Conservation (phyloP, 2,888 invertebrate species). For the Aphodius sticticus region DNA sequence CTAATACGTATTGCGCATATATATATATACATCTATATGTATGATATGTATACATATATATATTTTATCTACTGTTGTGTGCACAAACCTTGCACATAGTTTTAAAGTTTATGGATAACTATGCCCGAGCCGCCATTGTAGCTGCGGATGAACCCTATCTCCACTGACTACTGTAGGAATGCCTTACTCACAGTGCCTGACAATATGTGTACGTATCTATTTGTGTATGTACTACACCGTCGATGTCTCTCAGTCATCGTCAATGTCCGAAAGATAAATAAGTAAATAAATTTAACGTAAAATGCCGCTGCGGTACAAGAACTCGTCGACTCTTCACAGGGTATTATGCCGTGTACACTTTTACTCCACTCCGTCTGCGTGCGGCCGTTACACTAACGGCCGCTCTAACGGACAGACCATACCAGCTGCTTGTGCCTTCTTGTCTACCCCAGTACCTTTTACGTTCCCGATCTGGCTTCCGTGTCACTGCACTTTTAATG, state of each 20-base stretch:
- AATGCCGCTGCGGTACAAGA: slow-evolving; percentile 44
- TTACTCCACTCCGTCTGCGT: slow-evolving; percentile 29
- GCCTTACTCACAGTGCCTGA: slow-evolving; percentile 87
- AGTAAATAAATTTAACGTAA: slow-evolving; percentile 23
- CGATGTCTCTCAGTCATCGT: slow-evolving; percentile 55
- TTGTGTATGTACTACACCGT: slow-evolving; percentile 60
- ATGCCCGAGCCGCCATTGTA: slow-evolving; percentile 48
- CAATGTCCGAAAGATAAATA: slow-evolving; percentile 46
- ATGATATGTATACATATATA: slow-evolving; percentile 54
- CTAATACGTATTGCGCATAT: slow-evolving; percentile 34
- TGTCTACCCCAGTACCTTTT: slow-evolving; percentile 51
- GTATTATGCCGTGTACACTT: slow-evolving; percentile 43
- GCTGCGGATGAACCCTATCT: slow-evolving; percentile 60
- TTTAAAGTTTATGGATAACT: slow-evolving; percentile 53
- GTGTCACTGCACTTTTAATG: slow-evolving; percentile 55
- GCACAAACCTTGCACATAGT: slow-evolving; percentile 62
- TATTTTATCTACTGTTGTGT: slow-evolving; percentile 63
- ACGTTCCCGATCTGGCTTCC: slow-evolving; percentile 53
- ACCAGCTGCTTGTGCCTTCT: slow-evolving; percentile 61
- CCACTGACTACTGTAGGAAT: slow-evolving; percentile 78
- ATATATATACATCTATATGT: too few species aligned
- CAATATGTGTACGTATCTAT: slow-evolving; percentile 60
- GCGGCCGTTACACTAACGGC: background rate
- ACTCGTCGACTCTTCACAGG: slow-evolving; percentile 47
- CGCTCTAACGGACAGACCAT: slow-evolving; percentile 40